These are phyloP conservation scores for Eupelmus urozonus DNA, from an alignment of 2,888 invertebrate species.

Conservation along the genomic window DNA sequence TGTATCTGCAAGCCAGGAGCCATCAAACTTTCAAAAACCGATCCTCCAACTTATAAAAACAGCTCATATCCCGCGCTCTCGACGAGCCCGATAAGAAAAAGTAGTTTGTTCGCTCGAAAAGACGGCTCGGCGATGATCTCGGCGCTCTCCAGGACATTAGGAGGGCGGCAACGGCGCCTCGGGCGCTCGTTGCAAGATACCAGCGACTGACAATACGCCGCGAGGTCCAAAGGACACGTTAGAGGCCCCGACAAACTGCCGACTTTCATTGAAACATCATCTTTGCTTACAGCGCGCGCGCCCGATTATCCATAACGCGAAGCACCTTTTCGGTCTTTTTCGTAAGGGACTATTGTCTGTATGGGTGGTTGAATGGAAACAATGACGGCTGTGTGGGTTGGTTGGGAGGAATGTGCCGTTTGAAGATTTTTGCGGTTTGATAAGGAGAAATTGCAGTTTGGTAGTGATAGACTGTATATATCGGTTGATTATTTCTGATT, in stretches of 20 bases:
- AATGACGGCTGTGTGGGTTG: not conserved
- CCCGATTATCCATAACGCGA: constrained; percentile 69
- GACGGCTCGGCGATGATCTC: constrained; percentile 37
- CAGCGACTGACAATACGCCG: constrained; percentile 61
- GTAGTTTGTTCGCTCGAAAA: constrained; percentile 57
- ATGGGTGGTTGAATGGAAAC: not conserved
- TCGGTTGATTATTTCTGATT: too few species aligned
- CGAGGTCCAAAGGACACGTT: constrained; percentile 73
- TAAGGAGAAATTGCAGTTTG: too few species aligned
- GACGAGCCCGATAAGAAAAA: constrained; percentile 61
- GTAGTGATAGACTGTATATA: too few species aligned
- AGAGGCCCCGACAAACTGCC: constrained; percentile 67
- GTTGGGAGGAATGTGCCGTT: too few species aligned
- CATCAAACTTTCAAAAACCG: constrained; percentile 46
- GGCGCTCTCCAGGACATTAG: constrained; percentile 46
- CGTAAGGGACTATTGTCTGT: constrained; percentile 33
- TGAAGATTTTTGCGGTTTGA: too few species aligned
- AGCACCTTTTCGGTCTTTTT: constrained; percentile 49
- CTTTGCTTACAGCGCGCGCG: constrained; percentile 64
- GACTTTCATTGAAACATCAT: constrained; percentile 74
- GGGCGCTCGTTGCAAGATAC: constrained; percentile 12
- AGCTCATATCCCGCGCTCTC: not conserved
- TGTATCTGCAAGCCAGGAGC: not conserved
- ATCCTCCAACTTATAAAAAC: not conserved
- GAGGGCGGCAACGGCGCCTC: not conserved